phyloP scores from a whole-genome alignment of 2,797 vertebrate genomes.

The Adrianichthys oophorus region DNA sequence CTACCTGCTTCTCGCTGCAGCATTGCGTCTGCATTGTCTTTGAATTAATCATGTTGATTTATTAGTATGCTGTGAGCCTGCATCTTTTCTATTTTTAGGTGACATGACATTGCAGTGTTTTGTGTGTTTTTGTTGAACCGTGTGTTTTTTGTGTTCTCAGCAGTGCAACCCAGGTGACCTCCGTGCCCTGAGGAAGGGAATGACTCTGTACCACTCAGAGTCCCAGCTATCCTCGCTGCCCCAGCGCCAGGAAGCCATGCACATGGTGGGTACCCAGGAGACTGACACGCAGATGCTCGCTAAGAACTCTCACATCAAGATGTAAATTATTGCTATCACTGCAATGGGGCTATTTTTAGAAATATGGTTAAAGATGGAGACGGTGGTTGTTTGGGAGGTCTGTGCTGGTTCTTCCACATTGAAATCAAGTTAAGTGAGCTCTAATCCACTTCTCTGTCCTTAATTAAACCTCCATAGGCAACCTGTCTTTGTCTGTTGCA shows the following conservation, averaged over 20 bases:
- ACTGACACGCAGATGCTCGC: constrained; percentile 4
- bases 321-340: neutral
- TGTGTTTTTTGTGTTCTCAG: constrained; percentile 47
- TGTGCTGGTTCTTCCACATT: constrained; percentile 18
- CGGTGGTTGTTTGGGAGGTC: constrained; percentile 18
- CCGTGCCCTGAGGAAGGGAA: constrained; percentile 88
- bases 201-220: constrained; percentile 93
- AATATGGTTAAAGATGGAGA: constrained; percentile 12
- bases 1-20: no score
- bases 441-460: constrained; percentile 54
- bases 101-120: constrained; percentile 9
- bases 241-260: constrained; percentile 87
- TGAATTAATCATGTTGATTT: neutral
- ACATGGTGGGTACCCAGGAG: constrained; percentile 82
- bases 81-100: neutral
- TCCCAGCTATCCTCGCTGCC: constrained; percentile 90
- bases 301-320: neutral
- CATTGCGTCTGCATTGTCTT: neutral
- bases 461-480: constrained; percentile 50
- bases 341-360: constrained; percentile 1
- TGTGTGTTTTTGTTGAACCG: constrained; percentile 10
- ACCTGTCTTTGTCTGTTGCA: constrained; percentile 21
- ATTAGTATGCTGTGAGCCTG: neutral
- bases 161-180: constrained; percentile 88
- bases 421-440: constrained; percentile 48